Conservation (phyloP, 2,888 invertebrate genomes). For the Boloria euphrosyne region DNA sequence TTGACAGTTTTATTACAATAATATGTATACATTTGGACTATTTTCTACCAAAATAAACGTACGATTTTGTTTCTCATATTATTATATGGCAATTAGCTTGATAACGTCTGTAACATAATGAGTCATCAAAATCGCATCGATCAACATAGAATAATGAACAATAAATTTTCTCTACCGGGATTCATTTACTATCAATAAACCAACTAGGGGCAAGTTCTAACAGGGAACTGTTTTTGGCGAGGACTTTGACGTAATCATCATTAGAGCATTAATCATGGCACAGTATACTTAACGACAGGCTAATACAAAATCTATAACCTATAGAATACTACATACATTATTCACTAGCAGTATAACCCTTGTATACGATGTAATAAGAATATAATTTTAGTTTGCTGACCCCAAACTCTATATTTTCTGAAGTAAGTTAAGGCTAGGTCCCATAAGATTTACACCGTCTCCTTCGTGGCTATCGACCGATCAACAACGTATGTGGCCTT, state of each 20-base stretch:
- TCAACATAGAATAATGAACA: conserved; percentile 53
- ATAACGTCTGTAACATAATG: conserved; percentile 30
- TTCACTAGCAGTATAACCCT: neutral
- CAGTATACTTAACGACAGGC: conserved; percentile 34
- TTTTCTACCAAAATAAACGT: neutral
- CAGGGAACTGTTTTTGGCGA: conserved; percentile 48
- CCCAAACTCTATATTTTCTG: neutral
- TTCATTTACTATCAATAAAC: conserved; percentile 60
- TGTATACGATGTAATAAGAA: neutral
- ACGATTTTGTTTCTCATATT: conserved; percentile 6
- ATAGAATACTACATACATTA: neutral
- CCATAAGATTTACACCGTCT: conserved; percentile 53
- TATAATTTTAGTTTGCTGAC: neutral
- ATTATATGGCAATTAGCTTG: conserved; percentile 34
- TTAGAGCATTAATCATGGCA: conserved; percentile 62
- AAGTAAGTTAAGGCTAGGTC: conserved; percentile 32
- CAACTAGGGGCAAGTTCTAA: conserved; percentile 46
- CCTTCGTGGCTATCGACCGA: conserved; percentile 46
- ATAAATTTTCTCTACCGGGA: conserved; percentile 53
- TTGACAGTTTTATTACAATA: neutral
- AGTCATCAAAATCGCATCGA: conserved; percentile 51
- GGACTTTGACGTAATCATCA: conserved; percentile 49
- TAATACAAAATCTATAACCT: conserved; percentile 25
- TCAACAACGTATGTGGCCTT: conserved; percentile 53
- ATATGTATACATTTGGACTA: neutral